Conservation (phyloP, 2,113 vertebrate species). For the Petrocephalus microphthalmus region DNA sequence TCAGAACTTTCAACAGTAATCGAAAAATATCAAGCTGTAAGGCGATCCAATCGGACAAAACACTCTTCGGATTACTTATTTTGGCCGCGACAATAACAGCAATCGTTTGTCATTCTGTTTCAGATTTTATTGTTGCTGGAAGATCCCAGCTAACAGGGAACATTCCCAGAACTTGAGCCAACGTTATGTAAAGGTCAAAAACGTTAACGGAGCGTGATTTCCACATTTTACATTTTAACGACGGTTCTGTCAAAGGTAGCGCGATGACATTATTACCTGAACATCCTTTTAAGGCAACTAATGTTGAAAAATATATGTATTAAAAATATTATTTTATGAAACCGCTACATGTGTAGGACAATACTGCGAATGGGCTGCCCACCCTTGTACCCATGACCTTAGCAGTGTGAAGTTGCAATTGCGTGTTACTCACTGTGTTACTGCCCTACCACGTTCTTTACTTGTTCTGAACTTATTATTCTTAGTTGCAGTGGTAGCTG, state of each 20-base stretch:
- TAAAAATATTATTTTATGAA: background rate
- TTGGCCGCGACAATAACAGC: background rate
- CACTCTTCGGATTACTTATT: background rate
- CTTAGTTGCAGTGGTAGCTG: background rate
- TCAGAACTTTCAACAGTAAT: background rate
- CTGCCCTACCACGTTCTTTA: background rate
- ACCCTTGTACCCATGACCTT: background rate
- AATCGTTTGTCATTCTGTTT: background rate
- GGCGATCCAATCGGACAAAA: background rate
- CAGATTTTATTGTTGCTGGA: background rate
- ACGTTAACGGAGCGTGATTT: background rate
- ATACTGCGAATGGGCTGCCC: background rate
- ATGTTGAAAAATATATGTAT: background rate
- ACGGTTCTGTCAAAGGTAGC: background rate
- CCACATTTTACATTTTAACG: background rate
- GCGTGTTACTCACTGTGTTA: background rate
- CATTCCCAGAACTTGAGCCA: background rate
- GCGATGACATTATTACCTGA: background rate
- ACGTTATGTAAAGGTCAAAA: background rate
- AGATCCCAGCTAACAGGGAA: background rate
- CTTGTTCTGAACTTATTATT: background rate
- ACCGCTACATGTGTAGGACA: background rate
- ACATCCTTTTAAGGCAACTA: background rate
- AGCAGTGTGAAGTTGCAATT: background rate
- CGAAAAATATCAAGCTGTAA: background rate